Conservation (phyloP, 1,140 invertebrate genomes). For the Lutraria rhynchaena region DNA sequence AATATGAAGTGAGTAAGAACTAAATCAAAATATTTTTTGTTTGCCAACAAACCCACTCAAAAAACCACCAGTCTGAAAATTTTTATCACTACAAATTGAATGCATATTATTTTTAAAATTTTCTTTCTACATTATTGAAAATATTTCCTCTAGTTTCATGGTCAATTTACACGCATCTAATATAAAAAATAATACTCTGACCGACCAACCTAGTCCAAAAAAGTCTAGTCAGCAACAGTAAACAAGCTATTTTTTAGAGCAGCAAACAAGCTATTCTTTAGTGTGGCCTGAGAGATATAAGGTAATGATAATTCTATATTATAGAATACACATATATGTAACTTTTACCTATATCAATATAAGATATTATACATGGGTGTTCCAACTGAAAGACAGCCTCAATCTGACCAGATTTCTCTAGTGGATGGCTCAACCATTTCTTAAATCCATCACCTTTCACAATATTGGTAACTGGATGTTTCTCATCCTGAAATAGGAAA, state of each 20-base stretch:
- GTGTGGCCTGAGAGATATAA: not conserved
- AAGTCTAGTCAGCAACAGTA: not conserved
- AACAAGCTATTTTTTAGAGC: too few species aligned
- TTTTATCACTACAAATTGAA: too few species aligned
- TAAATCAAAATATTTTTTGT: too few species aligned
- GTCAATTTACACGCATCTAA: too few species aligned
- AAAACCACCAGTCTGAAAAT: not conserved
- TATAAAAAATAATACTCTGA: too few species aligned
- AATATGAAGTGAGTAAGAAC: too few species aligned
- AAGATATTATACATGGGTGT: conserved; percentile 65
- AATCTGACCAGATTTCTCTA: conserved; percentile 68
- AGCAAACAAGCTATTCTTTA: not conserved
- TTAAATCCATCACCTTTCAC: conserved; percentile 68
- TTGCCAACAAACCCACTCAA: not conserved
- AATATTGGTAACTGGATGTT: conserved; percentile 72
- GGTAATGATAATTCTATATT: not conserved
- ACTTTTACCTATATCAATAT: conserved; percentile 75
- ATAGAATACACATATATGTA: not conserved
- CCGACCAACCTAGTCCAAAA: too few species aligned
- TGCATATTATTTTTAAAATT: too few species aligned
- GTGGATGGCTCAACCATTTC: conserved; percentile 72
- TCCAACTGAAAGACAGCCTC: conserved; percentile 75
- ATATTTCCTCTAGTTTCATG: too few species aligned
- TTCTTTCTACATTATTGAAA: too few species aligned
- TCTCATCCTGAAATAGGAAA: conserved; percentile 69